phyloP scores from a whole-genome alignment of 2,113 vertebrate species.

The Sceloporus tristichus region DNA sequence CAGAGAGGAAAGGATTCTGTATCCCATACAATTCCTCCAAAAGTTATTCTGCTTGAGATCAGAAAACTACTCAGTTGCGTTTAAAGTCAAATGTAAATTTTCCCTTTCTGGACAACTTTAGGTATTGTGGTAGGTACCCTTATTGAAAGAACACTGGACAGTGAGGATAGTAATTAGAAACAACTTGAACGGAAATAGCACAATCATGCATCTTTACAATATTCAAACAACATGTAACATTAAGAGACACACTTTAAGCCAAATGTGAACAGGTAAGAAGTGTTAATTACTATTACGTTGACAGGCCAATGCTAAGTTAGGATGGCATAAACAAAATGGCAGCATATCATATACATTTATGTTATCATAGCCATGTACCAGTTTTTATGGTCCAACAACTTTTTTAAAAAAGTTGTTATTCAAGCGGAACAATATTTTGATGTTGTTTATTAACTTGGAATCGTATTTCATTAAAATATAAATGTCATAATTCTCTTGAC shows the following conservation, averaged over 20 bases:
- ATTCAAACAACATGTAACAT: conserved; percentile 77
- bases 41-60: not conserved
- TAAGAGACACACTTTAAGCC: conserved; percentile 73
- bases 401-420: not conserved
- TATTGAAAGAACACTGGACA: conserved; percentile 87
- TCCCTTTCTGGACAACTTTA: conserved; percentile 50
- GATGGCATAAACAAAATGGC: conserved; percentile 40
- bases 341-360: conserved; percentile 17
- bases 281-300: conserved; percentile 57
- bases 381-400: not conserved
- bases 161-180: conserved; percentile 75
- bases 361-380: not conserved
- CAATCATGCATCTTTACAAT: conserved; percentile 75
- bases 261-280: conserved; percentile 68
- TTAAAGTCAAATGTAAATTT: conserved; percentile 22
- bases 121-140: conserved; percentile 75
- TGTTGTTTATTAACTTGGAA: conserved; percentile 5
- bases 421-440: not conserved
- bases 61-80: not conserved
- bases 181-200: conserved; percentile 77
- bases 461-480: not conserved
- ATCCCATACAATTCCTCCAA: not conserved
- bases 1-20: not conserved
- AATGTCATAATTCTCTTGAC: not conserved
- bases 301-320: conserved; percentile 48